Conservation (phyloP, 2,797 vertebrate species). For the Helarctos malayanus region DNA sequence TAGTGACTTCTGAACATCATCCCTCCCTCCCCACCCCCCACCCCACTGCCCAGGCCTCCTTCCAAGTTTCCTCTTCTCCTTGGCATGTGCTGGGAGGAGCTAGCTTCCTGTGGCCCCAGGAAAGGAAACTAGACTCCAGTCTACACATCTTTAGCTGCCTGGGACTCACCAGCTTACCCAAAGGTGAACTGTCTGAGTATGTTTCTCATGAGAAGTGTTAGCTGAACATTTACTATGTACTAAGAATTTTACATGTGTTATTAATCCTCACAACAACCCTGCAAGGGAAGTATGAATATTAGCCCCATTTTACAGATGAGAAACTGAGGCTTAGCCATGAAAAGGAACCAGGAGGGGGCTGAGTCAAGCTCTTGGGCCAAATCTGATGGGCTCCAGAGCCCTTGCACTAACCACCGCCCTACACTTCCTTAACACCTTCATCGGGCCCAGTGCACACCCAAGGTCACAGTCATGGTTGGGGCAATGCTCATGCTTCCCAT, state of each 20-base stretch:
- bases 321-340: not conserved
- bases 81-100: not conserved
- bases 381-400: not conserved
- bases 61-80: not conserved
- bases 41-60: not conserved
- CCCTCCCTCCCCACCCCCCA: not conserved
- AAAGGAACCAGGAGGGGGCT: not conserved
- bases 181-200: not conserved
- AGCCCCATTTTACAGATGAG: not conserved
- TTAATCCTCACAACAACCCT: not conserved
- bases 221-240: not conserved
- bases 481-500: not conserved
- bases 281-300: not conserved
- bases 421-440: not conserved
- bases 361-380: not conserved
- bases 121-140: not conserved
- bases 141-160: not conserved
- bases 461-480: not conserved
- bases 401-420: not conserved
- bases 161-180: not conserved
- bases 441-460: not conserved
- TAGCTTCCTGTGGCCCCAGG: not conserved
- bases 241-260: not conserved
- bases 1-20: not conserved
- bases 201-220: not conserved